Base-by-base conservation (phyloP, 2,113 vertebrate genomes). In the Todiramphus chloris region DNA sequence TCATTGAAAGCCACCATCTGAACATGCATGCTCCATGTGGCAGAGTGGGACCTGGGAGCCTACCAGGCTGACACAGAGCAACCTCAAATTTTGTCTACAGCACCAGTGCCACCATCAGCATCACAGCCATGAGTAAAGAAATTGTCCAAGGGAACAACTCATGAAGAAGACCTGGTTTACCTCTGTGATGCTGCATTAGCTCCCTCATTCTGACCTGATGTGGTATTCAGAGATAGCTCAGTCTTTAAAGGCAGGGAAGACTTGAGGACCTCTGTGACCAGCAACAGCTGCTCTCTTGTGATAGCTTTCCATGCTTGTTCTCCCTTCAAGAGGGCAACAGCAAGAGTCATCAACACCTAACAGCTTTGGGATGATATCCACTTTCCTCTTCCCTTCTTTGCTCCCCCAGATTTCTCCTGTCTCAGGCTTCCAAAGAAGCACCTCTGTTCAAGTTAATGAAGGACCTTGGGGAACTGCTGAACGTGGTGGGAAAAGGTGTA, bases 11-110 rank as follows among this genome's bases (percentile, higher is more conserved):
- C 10, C 27, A 31, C 74, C 6, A 3, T 28, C 73, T 79, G 81
- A 80, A 10, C 35, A 8, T 1, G 31, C 3, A 2, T 3, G 21
- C 39, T 46, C 53, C n/a, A 10, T 0, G 4, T 12, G 1, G 46
- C 60, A 48, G 50, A 23, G 43, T 18, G 5, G 77, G 60, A 37
- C 17, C 15, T 6, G 44, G 48, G 11, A 37, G 43, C n/a, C 69
- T 48, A 16, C 46, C 66, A 2, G 2, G 14, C 27, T 43, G 66
- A 48, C 56, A 56, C 35, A 5, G 13, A 60, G 44, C 7, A 60
- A 68, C 24, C 25, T 25, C 15, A 10, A 4, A 6, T 62, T 48
- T 44, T 53, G 31, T 17, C 77, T 58, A 4, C 46, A 76, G 64
- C 58, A 60, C 24, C 30, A 33, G 15, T 64, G 43, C 39, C 35